Base-by-base conservation (phyloP, 30 jellyfish, hydroid and myxozoan genomes). In the Hydractinia echinata region DNA sequence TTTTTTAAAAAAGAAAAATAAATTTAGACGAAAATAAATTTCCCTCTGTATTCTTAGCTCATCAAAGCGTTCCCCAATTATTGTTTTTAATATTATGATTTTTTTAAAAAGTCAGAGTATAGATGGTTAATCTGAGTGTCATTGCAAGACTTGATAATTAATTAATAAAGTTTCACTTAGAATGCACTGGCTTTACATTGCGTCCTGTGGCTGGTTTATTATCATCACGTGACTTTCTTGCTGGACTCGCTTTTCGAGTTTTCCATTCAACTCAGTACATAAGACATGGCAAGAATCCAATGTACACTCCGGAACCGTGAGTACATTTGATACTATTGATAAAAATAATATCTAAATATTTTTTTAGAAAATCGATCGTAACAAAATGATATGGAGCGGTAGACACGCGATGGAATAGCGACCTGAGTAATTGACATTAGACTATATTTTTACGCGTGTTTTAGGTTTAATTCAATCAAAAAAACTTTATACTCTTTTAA, bases 271-370 rank as follows among this genome's bases (percentile, higher is more conserved):
- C 98, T n/a, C 98, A 92, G 68, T 92, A 92, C 81, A 87, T 92
- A 13, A 64, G 98, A 52, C 98, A 92, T 77, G 78, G 87, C 55
- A 81, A 93, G 11, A 81, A 49, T 30, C 98, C 98, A 0, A 83
- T 76, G 94, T 92, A 87, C 85, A 92, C 98, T 11, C 98, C 98
- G 6, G 98, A 92, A 77, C 98, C 98, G 98, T 92, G 76, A 87
- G 98, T 20, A 30, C 44, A 30, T 64, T 64, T 64, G 1, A 6
- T 6, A 64, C 10, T 64, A 13, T 64, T 13, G 8, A 51, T 1
- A 64, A 6, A n/a, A 6, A 1, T 64, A 6, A 30, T 30, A 30
- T 30, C 44, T 30, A 30, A 30, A 0, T 30, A 0, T 30, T 30
- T 30, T 30, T 30, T 30, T 30, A 30, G 2, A 30, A 30, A 30